A percentile compares a stretch with the other conserved stretches of the same genome.
Conservation (phyloP, 35 echinoderm and acorn worm genomes). For the Holothuria glaberrima region DNA sequence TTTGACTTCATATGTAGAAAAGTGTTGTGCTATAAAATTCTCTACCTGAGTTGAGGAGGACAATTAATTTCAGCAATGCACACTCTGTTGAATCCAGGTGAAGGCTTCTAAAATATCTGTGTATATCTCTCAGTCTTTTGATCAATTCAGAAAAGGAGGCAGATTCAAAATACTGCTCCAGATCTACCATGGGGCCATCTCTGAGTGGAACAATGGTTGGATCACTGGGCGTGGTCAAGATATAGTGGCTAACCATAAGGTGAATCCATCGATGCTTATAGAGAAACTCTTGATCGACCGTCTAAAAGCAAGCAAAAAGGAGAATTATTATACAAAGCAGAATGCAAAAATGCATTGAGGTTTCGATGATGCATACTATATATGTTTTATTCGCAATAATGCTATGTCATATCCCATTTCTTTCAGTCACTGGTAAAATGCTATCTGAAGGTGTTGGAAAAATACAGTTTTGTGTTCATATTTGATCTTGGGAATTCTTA, state of each 20-base stretch:
- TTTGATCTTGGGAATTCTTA: too few species aligned
- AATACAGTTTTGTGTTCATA: too few species aligned
- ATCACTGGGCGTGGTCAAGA: background rate
- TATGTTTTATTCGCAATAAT: too few species aligned
- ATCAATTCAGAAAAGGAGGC: slow-evolving; percentile 25
- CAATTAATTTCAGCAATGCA: slow-evolving; percentile 18
- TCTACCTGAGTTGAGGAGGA: slow-evolving; percentile 44
- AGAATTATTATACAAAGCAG: too few species aligned
- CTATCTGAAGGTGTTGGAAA: too few species aligned
- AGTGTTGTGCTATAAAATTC: background rate
- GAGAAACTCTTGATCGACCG: slow-evolving; percentile 3
- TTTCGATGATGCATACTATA: too few species aligned
- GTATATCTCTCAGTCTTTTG: slow-evolving; percentile 4
- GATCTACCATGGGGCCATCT: background rate
- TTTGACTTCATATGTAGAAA: background rate
- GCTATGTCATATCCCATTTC: too few species aligned
- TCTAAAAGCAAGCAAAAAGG: background rate
- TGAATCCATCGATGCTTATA: slow-evolving; percentile 39
- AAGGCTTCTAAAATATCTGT: background rate
- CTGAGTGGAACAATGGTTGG: background rate
- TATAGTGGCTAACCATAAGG: slow-evolving; percentile 43
- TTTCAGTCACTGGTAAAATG: too few species aligned
- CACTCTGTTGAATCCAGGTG: slow-evolving; percentile 10
- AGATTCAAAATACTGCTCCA: slow-evolving; percentile 20
- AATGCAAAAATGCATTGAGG: too few species aligned